Percentiles rank a stretch among this genome's conserved stretches.
These are phyloP conservation scores for Gymnocheta viridis DNA, from an alignment of 2,888 invertebrate genomes.

Conservation along the genomic window DNA sequence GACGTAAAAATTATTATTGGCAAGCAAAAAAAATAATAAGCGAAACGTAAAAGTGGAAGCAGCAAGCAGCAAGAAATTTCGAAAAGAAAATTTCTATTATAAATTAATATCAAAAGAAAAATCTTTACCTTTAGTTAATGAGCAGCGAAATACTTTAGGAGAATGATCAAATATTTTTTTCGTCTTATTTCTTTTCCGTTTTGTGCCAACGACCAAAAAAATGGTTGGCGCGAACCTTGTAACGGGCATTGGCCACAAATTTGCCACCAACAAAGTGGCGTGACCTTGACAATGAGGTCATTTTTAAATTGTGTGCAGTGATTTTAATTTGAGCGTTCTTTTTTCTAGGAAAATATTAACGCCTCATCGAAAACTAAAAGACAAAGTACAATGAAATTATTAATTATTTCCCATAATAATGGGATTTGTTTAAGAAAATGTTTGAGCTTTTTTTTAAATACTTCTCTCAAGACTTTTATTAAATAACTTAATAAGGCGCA, in stretches of 20 bases:
- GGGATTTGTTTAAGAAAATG: background rate
- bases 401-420: background rate
- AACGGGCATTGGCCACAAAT: constrained; percentile 41
- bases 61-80: background rate
- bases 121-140: constrained; percentile 54
- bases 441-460: background rate
- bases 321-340: background rate
- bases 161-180: background rate
- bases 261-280: constrained; percentile 2
- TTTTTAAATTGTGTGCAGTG: too few relatives aligned
- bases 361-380: background rate
- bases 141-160: constrained; percentile 16
- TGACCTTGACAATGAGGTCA: constrained; percentile 57
- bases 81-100: constrained; percentile 5
- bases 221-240: constrained; percentile 6
- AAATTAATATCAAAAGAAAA: constrained; percentile 44
- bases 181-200: background rate
- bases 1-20: constrained; percentile 43
- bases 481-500: too few relatives aligned
- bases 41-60: background rate
- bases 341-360: background rate
- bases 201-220: background rate
- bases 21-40: constrained; percentile 11
- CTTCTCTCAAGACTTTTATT: too few relatives aligned
- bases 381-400: background rate